Conservation (phyloP, 1,140 invertebrate genomes). For the Triops cancriformis region DNA sequence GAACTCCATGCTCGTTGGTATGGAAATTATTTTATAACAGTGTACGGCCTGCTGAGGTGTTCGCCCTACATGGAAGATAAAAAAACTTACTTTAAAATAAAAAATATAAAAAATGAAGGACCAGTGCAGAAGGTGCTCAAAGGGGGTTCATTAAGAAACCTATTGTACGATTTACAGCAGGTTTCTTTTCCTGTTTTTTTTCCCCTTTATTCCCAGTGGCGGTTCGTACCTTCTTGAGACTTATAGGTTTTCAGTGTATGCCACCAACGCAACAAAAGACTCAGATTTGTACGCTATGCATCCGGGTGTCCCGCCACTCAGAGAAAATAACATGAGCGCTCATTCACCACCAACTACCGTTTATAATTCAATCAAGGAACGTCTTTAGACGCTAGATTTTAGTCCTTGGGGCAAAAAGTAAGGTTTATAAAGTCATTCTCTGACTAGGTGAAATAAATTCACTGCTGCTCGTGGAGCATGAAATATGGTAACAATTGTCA, state of each 20-base stretch:
- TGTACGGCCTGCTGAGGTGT: background rate
- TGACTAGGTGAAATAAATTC: background rate
- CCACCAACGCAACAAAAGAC: background rate
- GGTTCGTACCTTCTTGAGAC: background rate
- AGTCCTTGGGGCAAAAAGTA: background rate
- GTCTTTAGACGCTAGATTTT: background rate
- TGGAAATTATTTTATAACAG: background rate
- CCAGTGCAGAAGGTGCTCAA: background rate
- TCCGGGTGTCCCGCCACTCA: constrained; percentile 3
- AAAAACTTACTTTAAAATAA: background rate
- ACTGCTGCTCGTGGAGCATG: background rate
- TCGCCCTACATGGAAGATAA: background rate
- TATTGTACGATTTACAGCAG: background rate
- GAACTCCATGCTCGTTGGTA: background rate
- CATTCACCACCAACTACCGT: constrained; percentile 12
- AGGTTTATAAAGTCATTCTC: background rate
- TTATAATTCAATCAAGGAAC: constrained; percentile 14
- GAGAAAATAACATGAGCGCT: background rate
- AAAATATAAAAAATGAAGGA: background rate
- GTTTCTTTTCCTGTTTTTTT: background rate
- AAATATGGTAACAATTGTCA: background rate
- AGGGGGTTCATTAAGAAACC: background rate
- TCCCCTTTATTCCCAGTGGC: background rate
- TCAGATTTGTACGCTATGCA: background rate
- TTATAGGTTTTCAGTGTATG: background rate